Percentiles rank a stretch among this genome's conserved stretches.
Conservation (phyloP, 2,888 invertebrate genomes). For the Drosophila dives region DNA sequence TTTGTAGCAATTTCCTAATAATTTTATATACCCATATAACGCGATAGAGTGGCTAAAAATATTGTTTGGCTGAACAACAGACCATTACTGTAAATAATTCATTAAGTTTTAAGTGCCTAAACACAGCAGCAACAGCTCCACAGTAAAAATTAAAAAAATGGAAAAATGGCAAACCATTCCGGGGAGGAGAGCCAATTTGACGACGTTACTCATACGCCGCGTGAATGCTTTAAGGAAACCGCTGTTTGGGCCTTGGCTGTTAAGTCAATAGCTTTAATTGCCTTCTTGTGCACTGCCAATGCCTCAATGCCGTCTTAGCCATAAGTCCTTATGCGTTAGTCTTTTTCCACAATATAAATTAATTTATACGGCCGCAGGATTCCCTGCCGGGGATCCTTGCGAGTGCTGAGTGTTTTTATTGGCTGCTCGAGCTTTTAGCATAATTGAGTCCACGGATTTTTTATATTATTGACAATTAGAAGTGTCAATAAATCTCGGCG, state of each 20-base stretch:
- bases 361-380: conserved; percentile 57
- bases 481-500: conserved; percentile 68
- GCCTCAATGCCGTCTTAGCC: conserved; percentile 30
- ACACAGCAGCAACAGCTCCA: conserved; percentile 52
- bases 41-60: conserved; percentile 22
- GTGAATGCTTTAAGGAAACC: conserved; percentile 56
- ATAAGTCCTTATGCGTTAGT: conserved; percentile 32
- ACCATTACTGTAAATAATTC: conserved; percentile 76
- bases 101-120: conserved; percentile 75
- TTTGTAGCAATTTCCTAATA: conserved; percentile 69
- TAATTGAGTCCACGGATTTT: conserved; percentile 67
- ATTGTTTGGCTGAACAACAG: conserved; percentile 49
- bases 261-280: conserved; percentile 73
- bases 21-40: conserved; percentile 33
- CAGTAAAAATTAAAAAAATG: conserved; percentile 60
- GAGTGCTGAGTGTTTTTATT: conserved; percentile 57
- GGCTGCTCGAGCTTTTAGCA: conserved; percentile 61
- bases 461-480: conserved; percentile 70
- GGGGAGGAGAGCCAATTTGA: conserved; percentile 28
- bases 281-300: conserved; percentile 33
- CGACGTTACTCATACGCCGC: conserved; percentile 74
- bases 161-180: neutral
- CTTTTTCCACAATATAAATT: conserved; percentile 50
- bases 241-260: conserved; percentile 12
- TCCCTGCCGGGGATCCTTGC: conserved; percentile 21